phyloP scores from a whole-genome alignment of 1,140 invertebrate genomes.

The Whitmania pigra region DNA sequence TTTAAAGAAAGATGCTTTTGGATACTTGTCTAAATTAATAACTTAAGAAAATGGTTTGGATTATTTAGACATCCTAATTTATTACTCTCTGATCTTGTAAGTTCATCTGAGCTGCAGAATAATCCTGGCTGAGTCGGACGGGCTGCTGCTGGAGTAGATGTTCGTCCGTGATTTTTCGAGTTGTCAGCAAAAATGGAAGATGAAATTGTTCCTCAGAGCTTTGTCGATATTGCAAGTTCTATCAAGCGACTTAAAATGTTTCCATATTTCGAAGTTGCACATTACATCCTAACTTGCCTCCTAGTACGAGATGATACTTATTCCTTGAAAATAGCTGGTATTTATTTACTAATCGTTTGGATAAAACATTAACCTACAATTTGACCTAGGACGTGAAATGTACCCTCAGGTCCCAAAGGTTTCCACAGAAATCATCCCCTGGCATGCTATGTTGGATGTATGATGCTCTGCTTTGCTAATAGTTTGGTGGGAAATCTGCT shows the following conservation, averaged over 20 bases:
- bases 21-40: too few species aligned
- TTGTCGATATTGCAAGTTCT: constrained; percentile 90
- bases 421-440: constrained; percentile 94
- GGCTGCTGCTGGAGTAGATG: neutral
- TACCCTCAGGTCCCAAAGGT: constrained; percentile 61
- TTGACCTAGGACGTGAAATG: constrained; percentile 16
- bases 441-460: constrained; percentile 91
- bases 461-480: constrained; percentile 94
- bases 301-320: constrained; percentile 73
- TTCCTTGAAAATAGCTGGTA: constrained; percentile 11
- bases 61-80: too few species aligned
- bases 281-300: constrained; percentile 48
- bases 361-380: neutral
- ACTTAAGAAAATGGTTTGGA: too few species aligned
- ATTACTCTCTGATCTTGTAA: too few species aligned
- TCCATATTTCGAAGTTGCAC: constrained; percentile 95
- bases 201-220: constrained; percentile 76
- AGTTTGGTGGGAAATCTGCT: constrained; percentile 84
- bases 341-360: neutral
- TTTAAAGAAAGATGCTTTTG: too few species aligned
- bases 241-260: constrained; percentile 98
- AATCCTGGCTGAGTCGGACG: neutral
- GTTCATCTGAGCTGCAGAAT: too few species aligned
- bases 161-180: neutral
- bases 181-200: neutral